phyloP scores from a whole-genome alignment of 2,113 vertebrate species.

The Addax nasomaculatus region DNA sequence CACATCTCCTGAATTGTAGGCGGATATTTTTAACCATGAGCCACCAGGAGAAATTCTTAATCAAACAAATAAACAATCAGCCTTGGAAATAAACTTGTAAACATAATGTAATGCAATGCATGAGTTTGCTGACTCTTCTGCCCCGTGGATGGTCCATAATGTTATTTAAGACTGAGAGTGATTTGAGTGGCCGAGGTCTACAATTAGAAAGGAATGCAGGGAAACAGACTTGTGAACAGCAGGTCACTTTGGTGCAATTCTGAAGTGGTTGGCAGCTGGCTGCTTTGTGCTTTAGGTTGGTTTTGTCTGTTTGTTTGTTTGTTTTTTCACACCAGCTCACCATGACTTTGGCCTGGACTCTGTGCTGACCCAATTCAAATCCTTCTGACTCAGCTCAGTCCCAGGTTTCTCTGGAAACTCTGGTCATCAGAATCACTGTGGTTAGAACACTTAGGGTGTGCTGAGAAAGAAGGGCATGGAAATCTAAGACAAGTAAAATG shows the following conservation, averaged over 20 bases:
- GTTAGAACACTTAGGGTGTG: slow-evolving; percentile 20
- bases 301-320: not conserved
- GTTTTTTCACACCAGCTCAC: slow-evolving; percentile 70
- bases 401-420: slow-evolving; percentile 23
- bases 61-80: not conserved
- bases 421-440: slow-evolving; percentile 36
- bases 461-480: not conserved
- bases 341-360: slow-evolving; percentile 48
- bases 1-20: not conserved
- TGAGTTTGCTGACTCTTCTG: not conserved
- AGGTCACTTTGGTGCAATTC: slow-evolving; percentile 65
- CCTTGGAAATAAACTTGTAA: not conserved
- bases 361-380: slow-evolving; percentile 64
- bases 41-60: not conserved
- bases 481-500: not conserved
- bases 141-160: not conserved
- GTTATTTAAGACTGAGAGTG: not conserved
- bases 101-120: not conserved
- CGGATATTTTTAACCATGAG: not conserved
- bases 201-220: not conserved
- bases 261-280: slow-evolving; percentile 47
- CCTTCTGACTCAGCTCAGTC: slow-evolving; percentile 62
- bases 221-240: not conserved
- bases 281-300: slow-evolving; percentile 64
- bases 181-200: not conserved